Evolutionary conservation across 2,113 vertebrate species (phyloP).

Genomic region (Capreolus pygargus): DNA sequence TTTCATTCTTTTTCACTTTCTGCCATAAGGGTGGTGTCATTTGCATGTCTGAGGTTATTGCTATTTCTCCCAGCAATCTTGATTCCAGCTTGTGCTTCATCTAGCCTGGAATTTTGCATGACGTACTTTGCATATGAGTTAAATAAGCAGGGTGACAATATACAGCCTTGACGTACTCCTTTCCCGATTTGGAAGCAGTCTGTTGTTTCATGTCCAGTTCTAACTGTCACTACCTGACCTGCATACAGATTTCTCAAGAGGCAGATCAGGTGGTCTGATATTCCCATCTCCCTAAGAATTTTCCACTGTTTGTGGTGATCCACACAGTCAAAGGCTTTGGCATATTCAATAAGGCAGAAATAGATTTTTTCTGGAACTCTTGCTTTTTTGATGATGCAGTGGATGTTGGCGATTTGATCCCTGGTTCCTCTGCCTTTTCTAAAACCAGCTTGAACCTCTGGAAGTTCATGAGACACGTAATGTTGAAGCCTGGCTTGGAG

Average conservation of each 20-base stretch:
- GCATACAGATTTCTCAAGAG: neutral
- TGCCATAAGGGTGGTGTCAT: neutral
- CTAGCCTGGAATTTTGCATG: neutral
- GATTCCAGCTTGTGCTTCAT: neutral
- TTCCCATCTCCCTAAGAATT: neutral
- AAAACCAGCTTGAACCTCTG: neutral
- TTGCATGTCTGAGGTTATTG: neutral
- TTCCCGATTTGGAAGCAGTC: neutral
- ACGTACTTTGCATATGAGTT: neutral
- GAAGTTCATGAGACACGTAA: accelerated
- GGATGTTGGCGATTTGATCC: neutral
- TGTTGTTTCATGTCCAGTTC: neutral
- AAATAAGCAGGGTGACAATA: neutral
- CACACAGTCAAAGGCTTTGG: neutral
- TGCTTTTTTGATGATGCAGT: neutral
- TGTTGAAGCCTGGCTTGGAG: neutral
- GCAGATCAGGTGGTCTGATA: neutral
- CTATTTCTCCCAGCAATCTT: neutral
- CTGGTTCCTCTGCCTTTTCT: neutral
- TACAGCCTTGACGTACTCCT: too few species aligned
- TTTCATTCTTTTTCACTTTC: neutral
- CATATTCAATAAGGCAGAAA: neutral
- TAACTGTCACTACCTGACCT: neutral
- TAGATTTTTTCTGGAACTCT: neutral
- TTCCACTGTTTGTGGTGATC: neutral